Evolutionary conservation across 2,888 invertebrate species (phyloP), one percentile per base, ranked within the genome.

Genomic region (Oscheius sp.): DNA sequence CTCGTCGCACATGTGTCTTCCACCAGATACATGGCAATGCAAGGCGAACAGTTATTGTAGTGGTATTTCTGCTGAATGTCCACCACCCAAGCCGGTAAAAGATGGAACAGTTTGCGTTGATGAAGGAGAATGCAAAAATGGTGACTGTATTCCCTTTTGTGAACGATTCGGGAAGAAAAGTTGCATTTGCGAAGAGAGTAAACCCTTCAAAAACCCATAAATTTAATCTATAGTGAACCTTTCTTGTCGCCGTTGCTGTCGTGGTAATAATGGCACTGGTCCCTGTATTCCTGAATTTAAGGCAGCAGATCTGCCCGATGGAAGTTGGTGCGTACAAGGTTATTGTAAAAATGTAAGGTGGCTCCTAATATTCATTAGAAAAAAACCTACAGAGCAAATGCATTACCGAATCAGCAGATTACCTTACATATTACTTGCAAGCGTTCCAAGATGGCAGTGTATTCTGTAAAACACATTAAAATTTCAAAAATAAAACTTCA

Each of bases 301-400:
- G n/a, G 71, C 70, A 0, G 24, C 63, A 87, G 92, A 93, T 74
- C 88, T 95, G 65, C 92, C 93, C 0, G 94, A 95, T 87, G 95
- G 95, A 5, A 94, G 94, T 24, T 94, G 95, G 0, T 97, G 97
- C 86, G 93, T 95, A 83, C 94, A 95, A 89, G 96, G 96, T 44
- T 94, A 94, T 87, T 97, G 96, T 45, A 57, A 65, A n/a, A 63
- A 76, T 56, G 77, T 77, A 17, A 68, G 6, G 20, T 26, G n/a
- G 30, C 22, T 6, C 36, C 33, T 2, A 62, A 33, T 24, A 32
- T 1, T 12, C 14, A 32, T 33, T 17, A 26, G 14, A 14, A n/a
- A 33, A 5, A 6, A 3, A 20, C 38, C 62, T 70, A 30, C 62
- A 74, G 74, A 67, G 64, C 17, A 67, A 59, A 54, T 75, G 75